A percentile compares a stretch with the other conserved stretches of the same genome.
Evolutionary conservation across 2,113 vertebrate genomes (phyloP).

Genomic region (Lathamus discolor): DNA sequence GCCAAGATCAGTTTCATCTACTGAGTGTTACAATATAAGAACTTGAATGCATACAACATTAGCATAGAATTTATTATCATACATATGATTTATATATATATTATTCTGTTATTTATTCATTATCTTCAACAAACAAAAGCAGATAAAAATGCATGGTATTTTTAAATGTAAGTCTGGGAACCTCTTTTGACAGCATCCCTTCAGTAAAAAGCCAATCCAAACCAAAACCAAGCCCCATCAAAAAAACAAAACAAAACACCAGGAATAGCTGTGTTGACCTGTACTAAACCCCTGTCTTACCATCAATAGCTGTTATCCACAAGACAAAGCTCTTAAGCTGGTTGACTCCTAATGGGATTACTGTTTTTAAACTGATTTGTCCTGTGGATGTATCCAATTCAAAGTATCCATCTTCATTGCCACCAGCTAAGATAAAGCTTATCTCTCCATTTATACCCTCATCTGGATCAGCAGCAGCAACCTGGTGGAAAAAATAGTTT

Average conservation of each 20-base stretch:
- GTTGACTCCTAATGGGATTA: conserved; percentile 66
- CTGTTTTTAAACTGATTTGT: conserved; percentile 64
- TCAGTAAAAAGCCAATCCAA: background rate
- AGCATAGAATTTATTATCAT: background rate
- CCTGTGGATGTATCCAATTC: conserved; percentile 66
- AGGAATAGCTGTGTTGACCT: background rate
- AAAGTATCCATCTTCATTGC: conserved; percentile 76
- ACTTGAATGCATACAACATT: background rate
- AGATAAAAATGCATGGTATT: background rate
- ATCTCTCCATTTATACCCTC: conserved; percentile 73
- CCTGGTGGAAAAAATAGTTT: conserved; percentile 33
- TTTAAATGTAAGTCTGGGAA: background rate
- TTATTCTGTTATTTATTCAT: background rate
- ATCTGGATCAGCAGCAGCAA: conserved; percentile 75
- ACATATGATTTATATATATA: background rate
- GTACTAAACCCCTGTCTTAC: conserved; percentile 50
- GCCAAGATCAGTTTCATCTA: background rate
- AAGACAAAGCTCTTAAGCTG: conserved; percentile 67
- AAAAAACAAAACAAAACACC: background rate
- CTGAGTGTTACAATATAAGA: background rate
- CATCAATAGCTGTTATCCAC: conserved; percentile 75
- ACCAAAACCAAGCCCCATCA: background rate
- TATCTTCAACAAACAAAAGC: background rate
- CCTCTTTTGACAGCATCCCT: background rate
- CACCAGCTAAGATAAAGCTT: conserved; percentile 71